Conservation (phyloP, 2,113 vertebrate species). For the Dasypus novemcinctus region DNA sequence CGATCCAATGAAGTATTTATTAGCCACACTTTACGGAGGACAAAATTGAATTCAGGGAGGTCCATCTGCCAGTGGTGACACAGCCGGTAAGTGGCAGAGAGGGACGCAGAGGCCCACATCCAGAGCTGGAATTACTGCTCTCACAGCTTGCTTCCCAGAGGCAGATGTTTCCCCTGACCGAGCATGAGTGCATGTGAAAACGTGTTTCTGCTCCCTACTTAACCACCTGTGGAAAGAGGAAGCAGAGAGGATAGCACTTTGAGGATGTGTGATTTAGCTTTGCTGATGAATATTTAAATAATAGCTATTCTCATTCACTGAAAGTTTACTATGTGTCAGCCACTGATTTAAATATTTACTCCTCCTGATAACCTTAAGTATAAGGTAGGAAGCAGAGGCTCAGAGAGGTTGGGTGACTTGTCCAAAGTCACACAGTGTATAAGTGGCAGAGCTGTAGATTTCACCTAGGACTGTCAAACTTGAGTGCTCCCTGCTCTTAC, state of each 20-base stretch:
- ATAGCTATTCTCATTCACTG: not conserved
- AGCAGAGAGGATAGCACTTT: not conserved
- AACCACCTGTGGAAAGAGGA: not conserved
- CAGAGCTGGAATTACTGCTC: not conserved
- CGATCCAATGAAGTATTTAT: not conserved
- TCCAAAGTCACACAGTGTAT: not conserved
- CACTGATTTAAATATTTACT: not conserved
- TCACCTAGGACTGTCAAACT: not conserved
- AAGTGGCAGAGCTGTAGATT: not conserved
- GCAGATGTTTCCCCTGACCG: not conserved
- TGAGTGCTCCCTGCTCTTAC: not conserved
- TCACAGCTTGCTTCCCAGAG: not conserved
- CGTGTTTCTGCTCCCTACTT: not conserved
- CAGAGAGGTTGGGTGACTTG: not conserved
- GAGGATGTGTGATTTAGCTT: not conserved
- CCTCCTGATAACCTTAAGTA: not conserved
- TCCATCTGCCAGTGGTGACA: not conserved
- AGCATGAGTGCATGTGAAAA: not conserved
- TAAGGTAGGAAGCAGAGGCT: not conserved
- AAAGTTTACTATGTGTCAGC: not conserved
- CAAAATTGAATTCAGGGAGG: not conserved
- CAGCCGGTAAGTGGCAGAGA: not conserved
- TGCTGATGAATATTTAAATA: conserved; percentile 27
- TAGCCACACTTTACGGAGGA: not conserved
- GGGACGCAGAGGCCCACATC: not conserved